phyloP scores from a whole-genome alignment of 2,113 vertebrate genomes.

The Cynocephalus volans region DNA sequence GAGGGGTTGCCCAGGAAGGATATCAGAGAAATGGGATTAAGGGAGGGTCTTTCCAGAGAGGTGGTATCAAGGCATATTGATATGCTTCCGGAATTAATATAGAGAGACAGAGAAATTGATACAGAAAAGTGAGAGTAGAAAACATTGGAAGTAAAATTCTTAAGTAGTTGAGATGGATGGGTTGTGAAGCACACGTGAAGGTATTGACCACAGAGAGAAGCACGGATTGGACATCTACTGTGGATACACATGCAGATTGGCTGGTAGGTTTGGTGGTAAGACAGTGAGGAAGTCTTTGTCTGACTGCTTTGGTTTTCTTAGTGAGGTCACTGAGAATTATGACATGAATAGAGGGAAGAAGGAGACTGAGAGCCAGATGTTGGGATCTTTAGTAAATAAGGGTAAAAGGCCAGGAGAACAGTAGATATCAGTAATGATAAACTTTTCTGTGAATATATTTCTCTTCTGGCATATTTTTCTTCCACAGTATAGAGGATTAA shows the following conservation, averaged over 20 bases:
- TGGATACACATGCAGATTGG: neutral
- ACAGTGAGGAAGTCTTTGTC: neutral
- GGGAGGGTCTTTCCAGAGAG: neutral
- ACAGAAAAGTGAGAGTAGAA: neutral
- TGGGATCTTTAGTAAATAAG: neutral
- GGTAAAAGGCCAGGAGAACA: neutral
- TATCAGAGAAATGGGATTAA: neutral
- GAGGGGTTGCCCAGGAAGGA: neutral
- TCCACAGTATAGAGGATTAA: neutral
- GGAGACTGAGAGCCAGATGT: neutral
- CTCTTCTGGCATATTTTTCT: neutral
- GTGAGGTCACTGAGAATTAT: neutral
- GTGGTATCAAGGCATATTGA: neutral
- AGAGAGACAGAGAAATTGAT: neutral
- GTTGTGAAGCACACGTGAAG: neutral
- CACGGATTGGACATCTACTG: neutral
- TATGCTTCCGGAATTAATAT: neutral
- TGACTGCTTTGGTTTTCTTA: neutral
- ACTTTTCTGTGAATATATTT: neutral
- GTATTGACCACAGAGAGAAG: neutral
- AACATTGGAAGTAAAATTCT: neutral
- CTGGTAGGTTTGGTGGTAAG: neutral
- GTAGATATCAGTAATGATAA: neutral
- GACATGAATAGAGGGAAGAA: neutral
- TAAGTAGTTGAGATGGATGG: neutral